Base-by-base conservation (phyloP, 2,113 vertebrate genomes). In the Gallinago paraguaiae region DNA sequence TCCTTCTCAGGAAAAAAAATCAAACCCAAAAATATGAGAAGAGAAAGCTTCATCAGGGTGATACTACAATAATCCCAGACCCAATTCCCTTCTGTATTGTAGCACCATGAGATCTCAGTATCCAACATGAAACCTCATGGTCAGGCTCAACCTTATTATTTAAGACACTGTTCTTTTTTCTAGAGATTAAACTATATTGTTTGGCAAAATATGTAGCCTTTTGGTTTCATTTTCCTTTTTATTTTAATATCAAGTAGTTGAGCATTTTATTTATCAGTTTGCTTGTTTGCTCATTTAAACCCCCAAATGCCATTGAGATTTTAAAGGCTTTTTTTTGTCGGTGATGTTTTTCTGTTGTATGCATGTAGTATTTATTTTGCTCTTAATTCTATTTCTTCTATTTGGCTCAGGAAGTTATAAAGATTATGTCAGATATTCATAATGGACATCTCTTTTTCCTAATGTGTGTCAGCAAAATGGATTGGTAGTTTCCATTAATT, bases 401-500 rank as follows among this genome's bases (percentile, higher is more conserved):
- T 76, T 82, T 94, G 45, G 6, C 57, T 92, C 12, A 15, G 56
- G 41, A 75, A 64, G 11, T 61, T 61, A 23, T 10, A 65, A 74
- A 67, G 82, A 45, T 80, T 87, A 33, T 86, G 51, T 59, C n/a
- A 60, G 46, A 28, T 83, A 61, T 39, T 82, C 10, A 9, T 17
- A 17, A 53, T 57, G 37, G 72, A 23, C 56, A 60, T 72, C 8
- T 77, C 45, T 50, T 57, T 92, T 86, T 75, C 65, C 43, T 86
- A 43, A 30, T 70, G 10, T 31, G n/a, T 86, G 60, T 91, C 89
- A 91, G 77, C 48, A 71, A 53, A 86, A 89, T 56, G 45, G 65
- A 79, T 92, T 79, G 77, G 70, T 92, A 53, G 89, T 84, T 96
- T 89, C 74, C 39, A 11, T 84, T 92, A 4, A 57, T 82, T 95